These are phyloP conservation scores for Pipistrellus pygmaeus DNA, from an alignment of 2,797 vertebrate genomes.

Conservation along the genomic window DNA sequence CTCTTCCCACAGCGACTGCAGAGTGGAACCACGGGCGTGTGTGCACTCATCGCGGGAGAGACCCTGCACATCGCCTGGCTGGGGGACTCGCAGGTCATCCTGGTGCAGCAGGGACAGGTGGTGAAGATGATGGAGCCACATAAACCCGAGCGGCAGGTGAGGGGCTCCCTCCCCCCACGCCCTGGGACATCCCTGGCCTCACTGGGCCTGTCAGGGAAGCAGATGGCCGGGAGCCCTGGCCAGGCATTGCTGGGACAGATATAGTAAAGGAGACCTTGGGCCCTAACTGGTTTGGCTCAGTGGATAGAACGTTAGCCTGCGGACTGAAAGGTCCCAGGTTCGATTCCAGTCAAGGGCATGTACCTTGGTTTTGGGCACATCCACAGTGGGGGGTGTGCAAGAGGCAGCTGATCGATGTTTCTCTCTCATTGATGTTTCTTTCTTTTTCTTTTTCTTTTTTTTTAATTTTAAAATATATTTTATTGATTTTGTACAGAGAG, in stretches of 20 bases:
- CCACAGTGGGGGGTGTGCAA: no score
- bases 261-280: not conserved
- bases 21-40: constrained; percentile 95
- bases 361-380: no score
- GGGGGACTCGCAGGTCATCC: constrained; percentile 95
- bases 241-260: not conserved
- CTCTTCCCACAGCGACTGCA: constrained; percentile 91
- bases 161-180: not conserved
- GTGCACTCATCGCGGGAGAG: constrained; percentile 89
- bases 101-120: constrained; percentile 91
- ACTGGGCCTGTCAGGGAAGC: rapidly evolving
- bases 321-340: no score
- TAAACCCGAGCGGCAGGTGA: constrained; percentile 96
- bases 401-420: no score
- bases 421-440: no score
- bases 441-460: no score
- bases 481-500: no score
- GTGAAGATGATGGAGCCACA: constrained; percentile 96
- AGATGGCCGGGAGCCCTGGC: not conserved
- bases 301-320: no score
- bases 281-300: no score
- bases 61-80: constrained; percentile 94
- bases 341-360: no score
- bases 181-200: not conserved
- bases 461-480: no score